These are phyloP conservation scores for Mechanitis messenoides DNA, from an alignment of 2,888 invertebrate species.

Conservation along the genomic window DNA sequence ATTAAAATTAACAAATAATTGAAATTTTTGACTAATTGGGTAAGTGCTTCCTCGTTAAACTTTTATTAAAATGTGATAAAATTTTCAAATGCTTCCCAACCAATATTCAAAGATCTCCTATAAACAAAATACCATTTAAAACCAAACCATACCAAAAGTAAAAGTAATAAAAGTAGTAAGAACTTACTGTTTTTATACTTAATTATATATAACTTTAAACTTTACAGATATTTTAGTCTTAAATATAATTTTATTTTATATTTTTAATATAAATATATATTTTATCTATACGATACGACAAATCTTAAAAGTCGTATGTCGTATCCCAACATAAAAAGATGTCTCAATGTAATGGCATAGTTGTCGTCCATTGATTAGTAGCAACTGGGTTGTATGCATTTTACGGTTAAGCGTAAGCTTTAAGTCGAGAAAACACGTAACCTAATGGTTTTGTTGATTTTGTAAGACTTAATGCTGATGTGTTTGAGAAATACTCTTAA, in stretches of 20 bases:
- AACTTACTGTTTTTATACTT: too few relatives aligned
- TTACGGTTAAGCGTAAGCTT: slow-evolving; percentile 22
- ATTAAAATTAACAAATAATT: too few relatives aligned
- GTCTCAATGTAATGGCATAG: slow-evolving; percentile 19
- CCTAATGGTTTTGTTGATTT: slow-evolving; percentile 2
- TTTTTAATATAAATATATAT: slow-evolving; percentile 14
- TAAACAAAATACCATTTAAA: too few relatives aligned
- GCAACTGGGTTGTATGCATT: slow-evolving; percentile 24
- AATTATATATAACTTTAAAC: neutral
- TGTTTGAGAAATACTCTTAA: neutral
- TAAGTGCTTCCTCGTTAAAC: too few relatives aligned
- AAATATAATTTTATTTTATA: neutral
- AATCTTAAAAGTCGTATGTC: neutral
- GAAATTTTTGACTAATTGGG: too few relatives aligned
- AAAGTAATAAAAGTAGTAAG: too few relatives aligned
- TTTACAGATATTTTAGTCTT: neutral
- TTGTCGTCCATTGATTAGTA: slow-evolving; percentile 25
- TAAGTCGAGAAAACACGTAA: slow-evolving; percentile 1
- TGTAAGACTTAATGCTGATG: slow-evolving; percentile 3
- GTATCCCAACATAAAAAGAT: slow-evolving; percentile 17
- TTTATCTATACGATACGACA: slow-evolving; percentile 16
- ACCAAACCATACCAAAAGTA: too few relatives aligned
- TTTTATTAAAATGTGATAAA: too few relatives aligned
- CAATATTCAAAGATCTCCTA: too few relatives aligned
- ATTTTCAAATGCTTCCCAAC: too few relatives aligned